A percentile compares a stretch with the other conserved stretches of the same genome.
Conservation (phyloP, 2,113 vertebrate species). For the Bubo bubo region DNA sequence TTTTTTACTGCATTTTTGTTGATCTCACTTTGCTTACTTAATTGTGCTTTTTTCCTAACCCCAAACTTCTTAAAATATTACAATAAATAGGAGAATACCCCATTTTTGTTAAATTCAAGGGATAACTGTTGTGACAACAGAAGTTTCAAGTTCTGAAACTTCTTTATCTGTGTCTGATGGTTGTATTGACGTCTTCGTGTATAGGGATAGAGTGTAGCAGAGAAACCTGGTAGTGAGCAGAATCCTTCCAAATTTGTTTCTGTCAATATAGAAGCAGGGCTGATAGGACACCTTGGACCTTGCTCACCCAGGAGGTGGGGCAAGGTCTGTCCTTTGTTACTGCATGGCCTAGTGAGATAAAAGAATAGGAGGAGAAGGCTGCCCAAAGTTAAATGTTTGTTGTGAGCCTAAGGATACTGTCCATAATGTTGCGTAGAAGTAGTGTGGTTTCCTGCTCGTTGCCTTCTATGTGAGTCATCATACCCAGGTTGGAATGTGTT, state of each 20-base stretch:
- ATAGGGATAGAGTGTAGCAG: not conserved
- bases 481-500: not conserved
- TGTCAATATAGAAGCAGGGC: not conserved
- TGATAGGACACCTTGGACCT: not conserved
- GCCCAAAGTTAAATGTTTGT: not conserved
- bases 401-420: not conserved
- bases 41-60: not conserved
- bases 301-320: not conserved
- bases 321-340: not conserved
- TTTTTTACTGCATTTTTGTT: not conserved
- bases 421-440: accelerated
- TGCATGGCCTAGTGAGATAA: not conserved
- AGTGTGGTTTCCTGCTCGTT: not conserved
- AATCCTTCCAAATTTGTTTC: not conserved
- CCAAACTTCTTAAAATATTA: not conserved
- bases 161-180: not conserved
- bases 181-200: not conserved
- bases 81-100: not conserved
- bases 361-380: not conserved
- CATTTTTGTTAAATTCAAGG: not conserved
- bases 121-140: not conserved
- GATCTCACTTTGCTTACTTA: not conserved
- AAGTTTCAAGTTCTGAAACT: not conserved
- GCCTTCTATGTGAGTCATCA: not conserved
- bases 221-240: not conserved